Conservation (phyloP, 2,888 invertebrate genomes). For the Metacarcinus magister region DNA sequence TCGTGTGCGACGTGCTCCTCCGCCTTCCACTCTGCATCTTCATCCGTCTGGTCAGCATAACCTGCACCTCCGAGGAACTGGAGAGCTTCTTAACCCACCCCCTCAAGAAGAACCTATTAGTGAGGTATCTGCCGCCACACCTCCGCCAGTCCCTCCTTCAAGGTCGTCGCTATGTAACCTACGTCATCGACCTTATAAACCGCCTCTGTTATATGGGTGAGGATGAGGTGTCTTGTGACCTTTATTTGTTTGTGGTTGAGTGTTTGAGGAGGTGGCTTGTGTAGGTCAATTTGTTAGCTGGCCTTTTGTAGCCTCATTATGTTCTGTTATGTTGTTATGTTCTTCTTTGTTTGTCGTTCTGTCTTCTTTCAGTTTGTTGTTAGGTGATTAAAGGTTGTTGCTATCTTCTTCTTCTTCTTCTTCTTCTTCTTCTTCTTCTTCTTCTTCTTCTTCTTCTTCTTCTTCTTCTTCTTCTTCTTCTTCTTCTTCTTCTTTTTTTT, state of each 20-base stretch:
- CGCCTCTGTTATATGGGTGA: slow-evolving; percentile 84
- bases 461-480: no score
- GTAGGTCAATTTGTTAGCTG: no score
- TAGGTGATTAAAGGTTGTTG: no score
- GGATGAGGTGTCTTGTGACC: not conserved
- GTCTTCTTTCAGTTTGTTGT: no score
- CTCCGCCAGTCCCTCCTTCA: slow-evolving; percentile 74
- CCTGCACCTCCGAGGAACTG: slow-evolving; percentile 87
- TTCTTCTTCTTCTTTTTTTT: not conserved
- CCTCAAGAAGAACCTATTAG: slow-evolving; percentile 88
- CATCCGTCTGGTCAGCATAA: slow-evolving; percentile 88
- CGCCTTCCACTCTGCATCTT: slow-evolving; percentile 90
- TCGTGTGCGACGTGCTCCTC: slow-evolving; percentile 89
- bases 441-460: not conserved
- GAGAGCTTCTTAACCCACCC: slow-evolving; percentile 88
- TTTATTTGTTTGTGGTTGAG: no score
- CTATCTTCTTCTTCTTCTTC: no score
- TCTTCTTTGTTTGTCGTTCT: no score
- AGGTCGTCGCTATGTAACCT: slow-evolving; percentile 76
- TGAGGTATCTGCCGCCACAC: slow-evolving; percentile 86
- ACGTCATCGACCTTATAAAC: slow-evolving; percentile 83
- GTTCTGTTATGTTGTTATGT: no score
- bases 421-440: not conserved
- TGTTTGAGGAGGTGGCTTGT: no score
- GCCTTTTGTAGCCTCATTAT: no score